These are phyloP conservation scores for Dysidea cf. avara DNA, from an alignment of 37 sponge, comb jelly and placozoan species.

Conservation along the genomic window DNA sequence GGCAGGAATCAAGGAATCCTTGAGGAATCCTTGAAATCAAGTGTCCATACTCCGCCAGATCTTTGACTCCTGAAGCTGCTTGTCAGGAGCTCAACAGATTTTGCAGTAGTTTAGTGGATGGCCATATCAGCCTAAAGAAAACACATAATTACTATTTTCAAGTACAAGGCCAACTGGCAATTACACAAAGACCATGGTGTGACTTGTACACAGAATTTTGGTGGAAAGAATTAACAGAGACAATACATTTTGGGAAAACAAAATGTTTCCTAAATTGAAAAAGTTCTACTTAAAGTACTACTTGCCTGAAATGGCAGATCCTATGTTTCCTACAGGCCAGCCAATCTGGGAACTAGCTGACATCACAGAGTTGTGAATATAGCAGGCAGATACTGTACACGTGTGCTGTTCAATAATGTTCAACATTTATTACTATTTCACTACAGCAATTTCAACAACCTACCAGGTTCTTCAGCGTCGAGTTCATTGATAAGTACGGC, in stretches of 20 bases:
- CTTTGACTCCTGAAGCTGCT: conserved; percentile 5
- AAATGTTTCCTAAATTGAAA: conserved; percentile 4
- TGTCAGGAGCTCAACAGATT: background rate
- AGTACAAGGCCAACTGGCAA: conserved; percentile 51
- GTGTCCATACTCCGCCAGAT: conserved; percentile 9
- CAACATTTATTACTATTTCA: no score
- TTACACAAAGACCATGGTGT: conserved; percentile 34
- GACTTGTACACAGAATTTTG: conserved; percentile 24
- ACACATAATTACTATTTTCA: conserved; percentile 24
- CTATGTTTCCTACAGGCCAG: no score
- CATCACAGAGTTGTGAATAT: no score
- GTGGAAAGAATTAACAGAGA: conserved; percentile 16
- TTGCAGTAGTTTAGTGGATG: no score
- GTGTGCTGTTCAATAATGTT: no score
- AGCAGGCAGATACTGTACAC: no score
- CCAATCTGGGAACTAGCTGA: no score
- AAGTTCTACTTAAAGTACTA: no score
- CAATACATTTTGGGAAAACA: conserved; percentile 13
- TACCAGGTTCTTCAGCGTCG: no score
- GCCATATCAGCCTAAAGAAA: conserved; percentile 3
- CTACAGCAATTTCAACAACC: no score
- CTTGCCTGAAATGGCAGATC: no score
- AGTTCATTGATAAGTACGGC: no score
- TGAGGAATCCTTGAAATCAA: conserved; percentile 21
- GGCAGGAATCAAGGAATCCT: background rate